phyloP scores from a whole-genome alignment of 2,888 invertebrate genomes.

The Leistus spinibarbis region DNA sequence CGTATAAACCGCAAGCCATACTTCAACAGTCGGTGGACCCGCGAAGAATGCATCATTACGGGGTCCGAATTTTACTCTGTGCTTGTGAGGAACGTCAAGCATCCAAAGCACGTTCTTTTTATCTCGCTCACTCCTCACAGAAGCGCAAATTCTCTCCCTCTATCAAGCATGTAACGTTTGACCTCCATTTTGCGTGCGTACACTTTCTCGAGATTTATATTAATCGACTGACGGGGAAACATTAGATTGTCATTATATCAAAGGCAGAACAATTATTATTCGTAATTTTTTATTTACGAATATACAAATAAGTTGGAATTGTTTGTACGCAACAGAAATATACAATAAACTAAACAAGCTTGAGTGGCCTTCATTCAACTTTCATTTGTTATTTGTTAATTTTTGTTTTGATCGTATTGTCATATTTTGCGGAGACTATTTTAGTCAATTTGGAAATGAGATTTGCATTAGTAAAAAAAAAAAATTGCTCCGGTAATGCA shows the following conservation, averaged over 20 bases:
- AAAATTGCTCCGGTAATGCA: too few species aligned
- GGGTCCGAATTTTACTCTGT: not conserved
- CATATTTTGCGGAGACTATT: too few species aligned
- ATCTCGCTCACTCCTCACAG: not conserved
- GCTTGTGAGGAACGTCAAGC: not conserved
- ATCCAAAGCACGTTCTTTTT: not conserved
- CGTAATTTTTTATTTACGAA: not conserved
- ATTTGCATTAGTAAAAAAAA: too few species aligned
- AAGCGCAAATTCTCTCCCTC: not conserved
- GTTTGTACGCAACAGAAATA: not conserved
- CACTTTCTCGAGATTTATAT: not conserved
- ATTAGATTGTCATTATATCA: not conserved
- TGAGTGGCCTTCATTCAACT: too few species aligned
- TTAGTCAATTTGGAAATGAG: too few species aligned
- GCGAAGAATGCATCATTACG: not conserved
- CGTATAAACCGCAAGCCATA: not conserved
- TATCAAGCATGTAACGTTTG: not conserved
- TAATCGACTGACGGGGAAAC: not conserved
- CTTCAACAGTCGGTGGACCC: not conserved
- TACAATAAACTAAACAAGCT: not conserved
- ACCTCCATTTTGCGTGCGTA: not conserved
- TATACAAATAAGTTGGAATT: not conserved
- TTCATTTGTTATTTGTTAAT: too few species aligned
- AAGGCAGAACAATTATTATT: not conserved
- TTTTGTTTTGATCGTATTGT: too few species aligned